Percentiles rank a stretch among this genome's conserved stretches.
phyloP scores from a whole-genome alignment of 2,888 invertebrate species.

The Tethea ocularis region DNA sequence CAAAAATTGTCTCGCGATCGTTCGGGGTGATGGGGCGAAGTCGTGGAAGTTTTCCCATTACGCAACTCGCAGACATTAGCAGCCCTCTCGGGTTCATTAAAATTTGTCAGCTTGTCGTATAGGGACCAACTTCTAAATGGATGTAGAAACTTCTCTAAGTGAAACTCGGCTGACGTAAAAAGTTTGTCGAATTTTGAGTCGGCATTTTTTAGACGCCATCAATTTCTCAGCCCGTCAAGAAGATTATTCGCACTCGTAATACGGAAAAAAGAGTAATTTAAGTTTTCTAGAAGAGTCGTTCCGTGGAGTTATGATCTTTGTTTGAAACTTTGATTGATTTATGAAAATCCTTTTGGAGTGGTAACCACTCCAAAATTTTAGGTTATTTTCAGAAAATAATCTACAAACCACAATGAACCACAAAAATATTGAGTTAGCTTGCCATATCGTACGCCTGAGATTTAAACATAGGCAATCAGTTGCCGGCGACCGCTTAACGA shows the following conservation, averaged over 20 bases:
- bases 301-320: constrained; percentile 80
- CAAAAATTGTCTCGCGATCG: constrained; percentile 48
- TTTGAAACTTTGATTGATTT: constrained; percentile 82
- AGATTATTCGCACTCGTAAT: constrained; percentile 83
- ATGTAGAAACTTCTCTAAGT: constrained; percentile 82
- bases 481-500: constrained; percentile 20
- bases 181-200: constrained; percentile 72
- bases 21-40: constrained; percentile 27
- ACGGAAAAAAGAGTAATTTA: constrained; percentile 83
- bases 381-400: too few relatives aligned
- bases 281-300: constrained; percentile 78
- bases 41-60: constrained; percentile 80
- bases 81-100: constrained; percentile 81
- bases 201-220: constrained; percentile 77
- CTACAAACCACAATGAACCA: not conserved
- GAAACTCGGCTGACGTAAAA: constrained; percentile 82
- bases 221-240: constrained; percentile 82
- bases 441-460: constrained; percentile 25
- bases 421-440: not conserved
- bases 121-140: constrained; percentile 78
- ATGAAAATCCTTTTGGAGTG: constrained; percentile 60
- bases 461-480: constrained; percentile 37
- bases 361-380: too few relatives aligned
- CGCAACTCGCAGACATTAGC: constrained; percentile 77
- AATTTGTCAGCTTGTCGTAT: constrained; percentile 82